A percentile compares a stretch with the other conserved stretches of the same genome.
These are phyloP conservation scores for Eupeodes luniger DNA, from an alignment of 2,888 invertebrate genomes.

Conservation along the genomic window DNA sequence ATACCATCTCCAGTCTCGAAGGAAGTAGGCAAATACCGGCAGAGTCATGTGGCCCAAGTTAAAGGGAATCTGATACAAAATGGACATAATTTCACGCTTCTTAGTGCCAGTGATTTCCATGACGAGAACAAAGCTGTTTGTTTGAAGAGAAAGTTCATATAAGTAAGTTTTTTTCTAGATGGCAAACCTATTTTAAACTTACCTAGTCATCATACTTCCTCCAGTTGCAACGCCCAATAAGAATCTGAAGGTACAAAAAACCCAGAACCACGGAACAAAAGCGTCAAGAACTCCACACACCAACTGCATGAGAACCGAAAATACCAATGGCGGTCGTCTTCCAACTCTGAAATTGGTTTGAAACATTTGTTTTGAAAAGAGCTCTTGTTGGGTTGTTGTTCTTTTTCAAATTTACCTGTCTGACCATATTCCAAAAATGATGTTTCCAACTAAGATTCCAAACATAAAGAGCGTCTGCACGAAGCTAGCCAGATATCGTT, in stretches of 20 bases:
- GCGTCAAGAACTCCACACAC: slow-evolving; percentile 89
- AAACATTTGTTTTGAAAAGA: background rate
- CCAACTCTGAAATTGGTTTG: slow-evolving; percentile 87
- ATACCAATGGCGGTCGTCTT: slow-evolving; percentile 89
- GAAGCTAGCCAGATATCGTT: slow-evolving; percentile 88
- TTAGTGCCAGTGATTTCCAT: slow-evolving; percentile 88
- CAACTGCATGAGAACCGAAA: slow-evolving; percentile 90
- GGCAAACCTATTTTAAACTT: background rate
- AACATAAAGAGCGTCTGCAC: slow-evolving; percentile 92
- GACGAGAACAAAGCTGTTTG: slow-evolving; percentile 87
- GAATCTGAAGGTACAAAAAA: slow-evolving; percentile 89
- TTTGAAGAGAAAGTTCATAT: background rate
- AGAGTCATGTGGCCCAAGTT: slow-evolving; percentile 88
- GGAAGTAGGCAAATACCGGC: slow-evolving; percentile 87
- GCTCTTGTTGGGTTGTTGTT: background rate
- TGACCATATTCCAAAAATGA: slow-evolving; percentile 90
- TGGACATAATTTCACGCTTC: slow-evolving; percentile 85
- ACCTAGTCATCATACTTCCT: slow-evolving; percentile 91
- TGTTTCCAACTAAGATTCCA: slow-evolving; percentile 90
- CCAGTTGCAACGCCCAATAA: slow-evolving; percentile 91
- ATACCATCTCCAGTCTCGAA: slow-evolving; percentile 88
- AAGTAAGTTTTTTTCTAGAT: background rate
- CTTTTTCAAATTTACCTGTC: slow-evolving; percentile 87
- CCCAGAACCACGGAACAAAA: slow-evolving; percentile 87
- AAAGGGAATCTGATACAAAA: slow-evolving; percentile 89